Base-by-base conservation (phyloP, 2,888 invertebrate species). In the Artemia sinica region DNA sequence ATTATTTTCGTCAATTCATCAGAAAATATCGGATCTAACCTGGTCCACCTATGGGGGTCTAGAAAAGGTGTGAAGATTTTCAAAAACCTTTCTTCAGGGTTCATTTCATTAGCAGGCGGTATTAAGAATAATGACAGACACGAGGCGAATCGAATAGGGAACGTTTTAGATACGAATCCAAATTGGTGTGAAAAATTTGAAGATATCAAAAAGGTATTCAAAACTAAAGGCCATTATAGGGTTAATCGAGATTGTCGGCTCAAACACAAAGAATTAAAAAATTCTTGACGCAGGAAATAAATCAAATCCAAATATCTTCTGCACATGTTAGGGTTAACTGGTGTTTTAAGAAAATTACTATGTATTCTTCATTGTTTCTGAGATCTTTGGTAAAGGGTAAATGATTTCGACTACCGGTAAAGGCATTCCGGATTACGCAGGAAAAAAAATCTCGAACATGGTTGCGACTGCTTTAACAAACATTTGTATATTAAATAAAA, bases 81-180 rank as follows among this genome's bases (percentile, higher is more conserved):
- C 18, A 14, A 58, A 14, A 10, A 58, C n/a, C 58, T 18, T 14
- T 14, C 58, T 18, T 18, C n/a, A n/a, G 58, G 58, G 58, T n/a
- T 9, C 58, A 58, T 58, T 58, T 58, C 58, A 58, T 58, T 58
- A 58, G 8, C 14, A 18, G 58, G 58, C 58, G 58, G 58, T 58
- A 58, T 58, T 58, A n/a, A 58, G 58, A 14, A 58, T 58, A 58
- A 58, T 58, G 58, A 58, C 10, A 58, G 58, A 58, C 58, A 58
- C 58, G n/a, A 58, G 58, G 58, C 58, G 58, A 58, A 58, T 58
- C 58, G 58, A 58, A 58, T 58, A 58, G 58, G 58, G 58, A 58
- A 58, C n/a, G 18, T 58, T 58, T 58, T 58, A 58, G 58, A 58
- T 58, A 58, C 58, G 58, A 58, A 58, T 58, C 58, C 58, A 58